Evolutionary conservation across 2,113 vertebrate genomes (phyloP), one percentile per base, ranked within the genome.

Genomic region (Apodemus speciosus): DNA sequence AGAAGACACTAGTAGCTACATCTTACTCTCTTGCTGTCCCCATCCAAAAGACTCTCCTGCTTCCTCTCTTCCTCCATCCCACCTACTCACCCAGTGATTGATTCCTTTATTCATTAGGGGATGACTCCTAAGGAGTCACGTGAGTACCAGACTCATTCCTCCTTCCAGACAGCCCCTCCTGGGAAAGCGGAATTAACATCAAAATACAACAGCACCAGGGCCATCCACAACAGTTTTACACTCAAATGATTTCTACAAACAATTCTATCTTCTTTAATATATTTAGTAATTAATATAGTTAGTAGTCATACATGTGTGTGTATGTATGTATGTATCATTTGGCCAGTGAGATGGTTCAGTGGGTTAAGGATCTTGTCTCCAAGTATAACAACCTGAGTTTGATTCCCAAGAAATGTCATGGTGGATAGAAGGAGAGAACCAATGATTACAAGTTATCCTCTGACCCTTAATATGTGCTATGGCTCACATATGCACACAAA

Each of bases 181-280:
- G 56, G 16, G 56, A 56, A 56, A 56, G 16, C 16, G 18, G 16
- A 56, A 56, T 56, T 56, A 56, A 56, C 56, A 56, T 56, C 16
- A 56, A 56, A 56, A 56, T 56, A 56, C 16, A 56, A 56, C 16
- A 56, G 56, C 56, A 56, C 56, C 16, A 56, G 56, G 56, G 16
- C 56, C 56, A 18, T 56, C 16, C 56, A 56, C 56, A 56, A 20
- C 16, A 56, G 18, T 20, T 62, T 89, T 69, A 94, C 30, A 56
- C n/a, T 93, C 40, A 87, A 58, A 79, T 95, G 79, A 81, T 64
- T 86, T 94, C 60, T 79, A 60, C 58, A 60, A 60, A 60, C 58
- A 23, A 60, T 23, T 71, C 79, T 95, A 71, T 86, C 56, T 86
- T 71, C 79, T 93, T 51, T 72, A 90, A 92, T 16, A 27, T 85